Percentiles rank a stretch among this genome's conserved stretches.
These are phyloP conservation scores for Tachina fera DNA, from an alignment of 2,888 invertebrate species.

Conservation along the genomic window DNA sequence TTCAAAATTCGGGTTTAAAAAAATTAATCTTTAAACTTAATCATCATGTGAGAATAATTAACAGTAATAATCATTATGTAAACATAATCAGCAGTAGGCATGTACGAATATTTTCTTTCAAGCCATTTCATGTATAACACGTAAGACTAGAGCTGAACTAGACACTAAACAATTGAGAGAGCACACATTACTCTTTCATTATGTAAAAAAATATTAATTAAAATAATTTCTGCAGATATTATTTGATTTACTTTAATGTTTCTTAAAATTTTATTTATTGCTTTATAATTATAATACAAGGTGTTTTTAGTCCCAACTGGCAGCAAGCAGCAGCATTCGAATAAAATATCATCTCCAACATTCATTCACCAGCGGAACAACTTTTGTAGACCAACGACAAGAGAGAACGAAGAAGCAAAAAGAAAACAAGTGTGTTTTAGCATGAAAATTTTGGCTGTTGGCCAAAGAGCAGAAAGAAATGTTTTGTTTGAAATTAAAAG, in stretches of 20 bases:
- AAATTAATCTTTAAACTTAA: too few species aligned
- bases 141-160: too few species aligned
- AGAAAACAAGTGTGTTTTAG: constrained; percentile 63
- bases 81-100: too few species aligned
- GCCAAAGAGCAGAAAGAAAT: constrained; percentile 63
- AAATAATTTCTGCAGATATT: not conserved
- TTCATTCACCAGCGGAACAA: constrained; percentile 50
- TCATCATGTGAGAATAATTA: too few species aligned
- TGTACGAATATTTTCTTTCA: too few species aligned
- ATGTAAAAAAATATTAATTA: not conserved
- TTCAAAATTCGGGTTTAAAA: too few species aligned
- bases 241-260: constrained; percentile 12
- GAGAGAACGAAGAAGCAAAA: constrained; percentile 6
- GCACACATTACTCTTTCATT: not conserved
- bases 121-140: too few species aligned
- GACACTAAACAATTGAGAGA: too few species aligned
- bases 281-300: constrained; percentile 44
- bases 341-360: constrained; percentile 53
- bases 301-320: constrained; percentile 33
- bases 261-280: not conserved
- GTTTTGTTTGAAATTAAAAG: constrained; percentile 62
- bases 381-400: constrained; percentile 50
- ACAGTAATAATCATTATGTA: too few species aligned
- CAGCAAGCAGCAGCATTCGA: constrained; percentile 43
- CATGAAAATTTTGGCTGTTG: constrained; percentile 65